Conservation (phyloP, 2,888 invertebrate genomes). For the Loripinus fragilis region DNA sequence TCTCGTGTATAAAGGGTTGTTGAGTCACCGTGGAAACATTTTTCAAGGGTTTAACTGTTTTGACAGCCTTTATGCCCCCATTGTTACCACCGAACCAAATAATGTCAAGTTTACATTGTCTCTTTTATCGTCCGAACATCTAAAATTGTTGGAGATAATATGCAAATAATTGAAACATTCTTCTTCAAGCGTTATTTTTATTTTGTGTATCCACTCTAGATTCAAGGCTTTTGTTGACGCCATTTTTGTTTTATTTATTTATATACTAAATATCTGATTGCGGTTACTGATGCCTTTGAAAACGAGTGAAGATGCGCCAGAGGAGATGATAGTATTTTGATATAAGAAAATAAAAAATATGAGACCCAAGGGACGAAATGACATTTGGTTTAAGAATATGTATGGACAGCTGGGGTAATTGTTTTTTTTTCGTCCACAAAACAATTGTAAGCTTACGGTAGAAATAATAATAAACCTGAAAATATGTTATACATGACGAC, state of each 20-base stretch:
- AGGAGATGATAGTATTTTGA: no score
- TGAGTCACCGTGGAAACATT: conserved; percentile 21
- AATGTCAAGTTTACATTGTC: conserved; percentile 12
- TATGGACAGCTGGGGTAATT: no score
- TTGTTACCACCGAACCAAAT: background rate
- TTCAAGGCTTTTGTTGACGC: background rate
- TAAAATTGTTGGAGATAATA: background rate
- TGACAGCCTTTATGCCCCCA: background rate
- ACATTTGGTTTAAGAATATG: no score
- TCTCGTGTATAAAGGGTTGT: background rate
- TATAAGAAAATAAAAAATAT: no score
- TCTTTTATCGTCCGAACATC: conserved; percentile 6
- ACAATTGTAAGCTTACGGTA: no score
- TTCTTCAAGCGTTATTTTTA: conserved; percentile 1
- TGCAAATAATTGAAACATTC: conserved; percentile 22
- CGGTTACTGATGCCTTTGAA: no score
- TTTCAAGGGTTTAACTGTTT: conserved; percentile 8
- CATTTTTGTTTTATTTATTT: background rate
- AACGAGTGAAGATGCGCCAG: no score
- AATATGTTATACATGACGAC: no score
- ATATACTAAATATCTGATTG: background rate
- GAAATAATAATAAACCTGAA: no score
- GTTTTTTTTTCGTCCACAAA: no score
- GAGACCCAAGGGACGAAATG: no score
- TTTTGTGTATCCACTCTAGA: background rate